Evolutionary conservation across 2,888 invertebrate genomes (phyloP), one percentile per base, ranked within the genome.

Genomic region (Drosophila nigritarsus): DNA sequence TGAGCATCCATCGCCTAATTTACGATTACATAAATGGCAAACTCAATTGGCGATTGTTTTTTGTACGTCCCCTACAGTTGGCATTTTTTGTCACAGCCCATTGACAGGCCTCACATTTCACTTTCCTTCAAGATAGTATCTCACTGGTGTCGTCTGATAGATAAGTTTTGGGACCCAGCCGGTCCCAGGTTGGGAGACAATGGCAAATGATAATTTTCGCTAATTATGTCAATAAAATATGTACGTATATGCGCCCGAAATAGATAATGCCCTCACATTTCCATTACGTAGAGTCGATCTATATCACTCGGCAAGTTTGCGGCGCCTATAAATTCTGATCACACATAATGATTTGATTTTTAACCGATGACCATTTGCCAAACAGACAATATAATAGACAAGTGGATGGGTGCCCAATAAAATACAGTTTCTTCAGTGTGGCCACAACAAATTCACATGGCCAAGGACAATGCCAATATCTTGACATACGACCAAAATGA

Each of bases 171-270:
- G 29, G 15, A 45, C 45, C 8, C 20, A 42, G 11, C 20, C 42
- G 6, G 9, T 24, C 9, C 18, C 50, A 50, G 45, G 24, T 61
- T 38, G 49, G 40, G 24, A 66, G 58, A 73, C 66, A 73, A 61
- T 61, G 56, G 13, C 56, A 70, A 73, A 69, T 59, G 66, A 76
- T 73, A 79, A 76, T 80, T 73, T 50, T 58, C 13, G 58, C 76
- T 80, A 87, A 87, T 84, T 84, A 78, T 76, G 81, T 67, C 86
- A 87, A 83, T 83, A 83, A 83, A 82, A 67, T 67, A 65, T 59
- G 40, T 58, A 38, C 53, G 60, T 50, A 49, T 36, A 30, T 40
- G 53, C 36, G 61, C 69, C 71, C 65, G 63, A 81, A 87, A 87
- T 79, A 81, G 84, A 84, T 79, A 83, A 77, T 65, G 60, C 20